Evolutionary conservation across 2,888 invertebrate species (phyloP), one percentile per base, ranked within the genome.

Genomic region (Trichacis sp.): DNA sequence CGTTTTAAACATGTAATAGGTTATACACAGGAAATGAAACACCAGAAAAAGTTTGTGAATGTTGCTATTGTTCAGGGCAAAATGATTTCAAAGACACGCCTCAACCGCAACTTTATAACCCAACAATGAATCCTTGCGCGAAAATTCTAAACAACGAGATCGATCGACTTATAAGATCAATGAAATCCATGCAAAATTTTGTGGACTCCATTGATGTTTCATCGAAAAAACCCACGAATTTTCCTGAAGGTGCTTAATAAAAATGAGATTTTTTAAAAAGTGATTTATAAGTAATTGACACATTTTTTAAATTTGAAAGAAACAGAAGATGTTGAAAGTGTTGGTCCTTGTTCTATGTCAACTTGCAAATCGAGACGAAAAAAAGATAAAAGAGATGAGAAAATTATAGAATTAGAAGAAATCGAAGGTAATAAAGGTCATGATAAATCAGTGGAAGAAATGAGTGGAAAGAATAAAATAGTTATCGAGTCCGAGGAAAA

Each of bases 21-120:
- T 33, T 33, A 6, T n/a, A n/a, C 11, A 74, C 77, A 3, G 77
- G 81, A 49, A 65, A 74, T 11, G 79, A 82, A 11, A 77, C 78
- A 0, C 80, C 24, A 3, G 8, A 24, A 3, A 24, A 24, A 24
- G 24, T 8, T 24, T 24, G 24, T 24, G 11, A 36, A 36, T 36
- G n/a, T 36, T 14, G 40, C 15, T 2, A 12, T 15, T 40, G 15
- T 15, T 40, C 15, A 15, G 15, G 14, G 8, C 12, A 43, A 19
- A 18, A 17, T 3, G 18, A 19, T 18, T 43, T 19, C n/a, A 17
- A 11, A 19, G 19, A 43, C 1, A 18, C 18, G n/a, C n/a, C n/a
- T n/a, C 29, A 4, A 14, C 3, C 42, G 15, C 17, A 19, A 15
- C 43, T 8, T 18, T 8, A 9, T 9, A 43, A 11, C 19, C 18